A percentile compares a stretch with the other conserved stretches of the same genome.
Evolutionary conservation across 2,797 vertebrate species (phyloP).

Genomic region (Oreortyx pictus): DNA sequence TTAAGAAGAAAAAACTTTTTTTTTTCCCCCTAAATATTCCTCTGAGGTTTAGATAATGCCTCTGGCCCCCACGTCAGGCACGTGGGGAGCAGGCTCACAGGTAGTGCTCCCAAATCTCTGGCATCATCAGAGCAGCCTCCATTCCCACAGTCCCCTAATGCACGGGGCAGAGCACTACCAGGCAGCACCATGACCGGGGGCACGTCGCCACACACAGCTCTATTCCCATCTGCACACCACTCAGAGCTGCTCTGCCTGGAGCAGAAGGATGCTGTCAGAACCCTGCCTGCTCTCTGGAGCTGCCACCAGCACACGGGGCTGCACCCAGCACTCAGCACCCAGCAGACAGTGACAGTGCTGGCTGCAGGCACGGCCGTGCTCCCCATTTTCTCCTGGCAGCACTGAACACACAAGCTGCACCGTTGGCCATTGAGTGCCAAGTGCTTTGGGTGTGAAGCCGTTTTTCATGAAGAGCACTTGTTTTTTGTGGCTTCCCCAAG

Average conservation of each 20-base stretch:
- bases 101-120: background rate
- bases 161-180: background rate
- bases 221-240: background rate
- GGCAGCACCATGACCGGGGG: background rate
- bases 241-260: background rate
- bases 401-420: background rate
- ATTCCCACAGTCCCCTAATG: background rate
- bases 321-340: background rate
- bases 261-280: background rate
- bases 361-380: background rate
- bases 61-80: background rate
- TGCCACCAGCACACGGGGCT: background rate
- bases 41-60: background rate
- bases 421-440: background rate
- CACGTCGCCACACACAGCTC: accelerated
- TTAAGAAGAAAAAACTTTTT: background rate
- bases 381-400: background rate
- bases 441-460: background rate
- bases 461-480: slow-evolving; percentile 1
- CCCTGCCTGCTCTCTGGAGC: accelerated
- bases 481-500: slow-evolving; percentile 19
- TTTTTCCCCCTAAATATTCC: background rate
- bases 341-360: background rate
- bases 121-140: background rate
- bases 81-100: background rate